These are phyloP conservation scores for Micromussa lordhowensis DNA, from an alignment of 92 coral and sea anemone species.

Conservation along the genomic window DNA sequence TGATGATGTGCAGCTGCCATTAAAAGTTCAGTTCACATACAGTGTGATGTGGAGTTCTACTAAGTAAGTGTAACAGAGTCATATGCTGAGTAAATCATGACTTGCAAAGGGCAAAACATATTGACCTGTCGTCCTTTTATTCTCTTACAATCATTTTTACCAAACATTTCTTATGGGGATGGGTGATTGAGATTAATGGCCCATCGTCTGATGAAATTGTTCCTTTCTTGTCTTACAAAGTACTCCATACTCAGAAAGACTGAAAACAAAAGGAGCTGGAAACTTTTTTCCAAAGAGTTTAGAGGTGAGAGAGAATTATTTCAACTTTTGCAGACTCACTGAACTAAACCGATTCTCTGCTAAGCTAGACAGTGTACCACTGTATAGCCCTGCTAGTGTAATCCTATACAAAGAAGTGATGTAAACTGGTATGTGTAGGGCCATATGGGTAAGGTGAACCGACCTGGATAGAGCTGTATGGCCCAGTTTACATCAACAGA, in stretches of 20 bases:
- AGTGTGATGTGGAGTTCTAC: conserved; percentile 88
- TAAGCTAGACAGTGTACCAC: background rate
- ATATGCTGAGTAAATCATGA: background rate
- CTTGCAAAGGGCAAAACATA: too few relatives aligned
- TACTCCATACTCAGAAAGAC: conserved; percentile 66
- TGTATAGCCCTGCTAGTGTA: background rate
- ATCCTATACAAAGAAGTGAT: too few relatives aligned
- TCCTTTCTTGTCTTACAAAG: conserved; percentile 27
- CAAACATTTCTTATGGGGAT: background rate
- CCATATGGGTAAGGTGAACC: background rate
- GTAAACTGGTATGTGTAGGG: background rate
- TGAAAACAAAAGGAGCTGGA: conserved; percentile 69
- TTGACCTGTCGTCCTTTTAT: too few relatives aligned
- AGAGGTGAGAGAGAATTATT: conserved; percentile 69
- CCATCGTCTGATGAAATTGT: background rate
- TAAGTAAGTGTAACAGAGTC: conserved; percentile 51
- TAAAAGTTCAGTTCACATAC: conserved; percentile 84
- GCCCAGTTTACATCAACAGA: too few relatives aligned
- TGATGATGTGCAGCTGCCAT: conserved; percentile 76
- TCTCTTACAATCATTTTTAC: too few relatives aligned
- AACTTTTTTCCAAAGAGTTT: conserved; percentile 89
- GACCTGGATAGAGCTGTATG: too few relatives aligned
- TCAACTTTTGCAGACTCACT: background rate
- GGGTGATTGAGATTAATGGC: background rate
- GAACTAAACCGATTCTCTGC: background rate